Conservation (phyloP, 1,140 invertebrate genomes). For the Pemphigus obesinymphae region DNA sequence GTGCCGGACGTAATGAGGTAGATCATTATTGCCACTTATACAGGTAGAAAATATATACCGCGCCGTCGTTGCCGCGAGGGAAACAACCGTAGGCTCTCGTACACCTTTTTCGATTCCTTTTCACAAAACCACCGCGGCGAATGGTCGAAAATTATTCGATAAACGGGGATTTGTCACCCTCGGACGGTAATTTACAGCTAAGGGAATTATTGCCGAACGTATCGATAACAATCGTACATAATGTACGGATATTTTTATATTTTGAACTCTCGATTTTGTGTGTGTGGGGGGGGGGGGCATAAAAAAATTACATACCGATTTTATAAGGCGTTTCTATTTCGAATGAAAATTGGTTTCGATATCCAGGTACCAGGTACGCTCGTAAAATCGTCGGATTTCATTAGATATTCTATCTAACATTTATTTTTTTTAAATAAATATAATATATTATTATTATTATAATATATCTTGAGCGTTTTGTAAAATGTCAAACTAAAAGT, state of each 20-base stretch:
- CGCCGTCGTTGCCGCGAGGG: background rate
- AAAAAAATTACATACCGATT: background rate
- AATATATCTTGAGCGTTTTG: background rate
- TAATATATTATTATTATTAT: background rate
- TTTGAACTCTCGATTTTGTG: no score
- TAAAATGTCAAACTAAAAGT: slow-evolving; percentile 16
- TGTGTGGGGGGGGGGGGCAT: no score
- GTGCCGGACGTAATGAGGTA: background rate
- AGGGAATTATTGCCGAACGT: background rate
- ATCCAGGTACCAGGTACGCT: no score
- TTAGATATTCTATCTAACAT: background rate
- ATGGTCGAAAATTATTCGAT: background rate
- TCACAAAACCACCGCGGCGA: background rate
- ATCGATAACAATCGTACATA: background rate
- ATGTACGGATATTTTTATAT: no score
- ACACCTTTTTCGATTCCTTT: background rate
- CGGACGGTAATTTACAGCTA: background rate
- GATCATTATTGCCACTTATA: background rate
- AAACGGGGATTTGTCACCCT: background rate
- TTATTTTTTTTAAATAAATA: background rate
- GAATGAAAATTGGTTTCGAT: background rate
- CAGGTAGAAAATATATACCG: no score
- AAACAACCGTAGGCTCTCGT: background rate
- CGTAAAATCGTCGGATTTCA: background rate
- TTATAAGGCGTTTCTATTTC: background rate